Evolutionary conservation across 2,113 vertebrate genomes (phyloP), one percentile per base, ranked within the genome.

Genomic region (Pao palembangensis): DNA sequence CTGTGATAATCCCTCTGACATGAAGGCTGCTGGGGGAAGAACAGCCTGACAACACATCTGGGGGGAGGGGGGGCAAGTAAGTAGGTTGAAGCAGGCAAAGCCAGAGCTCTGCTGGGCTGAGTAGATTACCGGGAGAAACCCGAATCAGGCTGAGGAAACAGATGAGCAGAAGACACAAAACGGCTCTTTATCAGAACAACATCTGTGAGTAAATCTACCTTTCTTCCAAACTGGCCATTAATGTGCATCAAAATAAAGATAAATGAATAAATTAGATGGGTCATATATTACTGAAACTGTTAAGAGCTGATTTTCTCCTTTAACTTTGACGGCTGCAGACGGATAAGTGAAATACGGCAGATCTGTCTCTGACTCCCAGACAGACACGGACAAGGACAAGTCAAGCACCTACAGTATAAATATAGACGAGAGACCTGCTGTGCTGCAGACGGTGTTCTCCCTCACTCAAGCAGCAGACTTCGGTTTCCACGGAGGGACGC

Each of bases 1-100:
- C 53, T 79, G 58, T 49, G 38, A 42, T 88, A 87, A 88, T 87
- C 85, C 83, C 71, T 76, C 67, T 61, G 78, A 76, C 71, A 82
- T 59, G 74, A 70, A 78, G 78, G 76, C 67, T 70, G 53, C 69
- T 70, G 17, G 16, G 16, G 53, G 41, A 68, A 73, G 61, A 63
- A 79, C 81, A 79, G 82, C 67, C 82, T 70, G 85, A 75, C 58
- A 19, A 73, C 75, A 87, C 85, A 85, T 86, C 85, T 88, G 51
- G 82, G 82, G 81, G 71, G 31, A 34, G 31, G 31, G 34, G 34
- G 8, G 34, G 71, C 79, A 64, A 60, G 73, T 86, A 79, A 84
- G 76, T 79, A 84, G 81, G 81, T 73, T 87, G 83, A 80, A 65
- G 71, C 75, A 73, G 75, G 61, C 73, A 66, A 85, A 79, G 71